phyloP scores from a whole-genome alignment of 2,888 invertebrate species.

The Callinectes sapidus region DNA sequence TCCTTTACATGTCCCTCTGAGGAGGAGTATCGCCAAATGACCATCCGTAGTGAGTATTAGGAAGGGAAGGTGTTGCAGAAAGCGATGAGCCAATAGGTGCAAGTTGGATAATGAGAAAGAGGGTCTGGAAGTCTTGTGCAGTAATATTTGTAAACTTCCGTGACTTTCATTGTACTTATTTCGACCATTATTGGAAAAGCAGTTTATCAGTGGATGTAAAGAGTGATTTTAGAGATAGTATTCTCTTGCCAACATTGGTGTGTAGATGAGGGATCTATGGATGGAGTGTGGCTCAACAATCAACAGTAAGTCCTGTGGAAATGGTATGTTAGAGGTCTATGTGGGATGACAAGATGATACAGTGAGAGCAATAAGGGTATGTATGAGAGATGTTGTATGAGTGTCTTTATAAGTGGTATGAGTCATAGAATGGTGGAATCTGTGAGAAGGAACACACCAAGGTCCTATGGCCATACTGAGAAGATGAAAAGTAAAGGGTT shows the following conservation, averaged over 20 bases:
- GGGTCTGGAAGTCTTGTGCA: neutral
- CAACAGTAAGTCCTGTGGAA: too few relatives aligned
- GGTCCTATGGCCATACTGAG: neutral
- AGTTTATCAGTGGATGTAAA: too few relatives aligned
- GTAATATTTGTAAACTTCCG: neutral
- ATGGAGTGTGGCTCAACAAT: too few relatives aligned
- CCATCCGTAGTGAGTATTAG: conserved; percentile 84
- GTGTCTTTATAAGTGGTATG: too few relatives aligned
- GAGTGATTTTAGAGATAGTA: neutral
- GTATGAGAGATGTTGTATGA: too few relatives aligned
- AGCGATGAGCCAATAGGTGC: neutral
- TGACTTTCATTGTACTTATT: neutral
- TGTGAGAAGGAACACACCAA: neutral
- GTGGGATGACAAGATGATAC: neutral
- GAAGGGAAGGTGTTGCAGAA: neutral
- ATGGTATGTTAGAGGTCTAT: neutral
- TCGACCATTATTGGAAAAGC: too few relatives aligned
- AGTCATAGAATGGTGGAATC: too few relatives aligned
- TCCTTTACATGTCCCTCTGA: conserved; percentile 95
- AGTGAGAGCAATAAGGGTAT: too few relatives aligned
- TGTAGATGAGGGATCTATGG: too few relatives aligned
- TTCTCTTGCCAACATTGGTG: too few relatives aligned
- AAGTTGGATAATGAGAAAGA: neutral
- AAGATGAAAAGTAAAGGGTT: neutral
- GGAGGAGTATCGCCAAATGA: conserved; percentile 96